These are phyloP conservation scores for Hybos culiciformis DNA, from an alignment of 2,888 invertebrate genomes.

Conservation along the genomic window DNA sequence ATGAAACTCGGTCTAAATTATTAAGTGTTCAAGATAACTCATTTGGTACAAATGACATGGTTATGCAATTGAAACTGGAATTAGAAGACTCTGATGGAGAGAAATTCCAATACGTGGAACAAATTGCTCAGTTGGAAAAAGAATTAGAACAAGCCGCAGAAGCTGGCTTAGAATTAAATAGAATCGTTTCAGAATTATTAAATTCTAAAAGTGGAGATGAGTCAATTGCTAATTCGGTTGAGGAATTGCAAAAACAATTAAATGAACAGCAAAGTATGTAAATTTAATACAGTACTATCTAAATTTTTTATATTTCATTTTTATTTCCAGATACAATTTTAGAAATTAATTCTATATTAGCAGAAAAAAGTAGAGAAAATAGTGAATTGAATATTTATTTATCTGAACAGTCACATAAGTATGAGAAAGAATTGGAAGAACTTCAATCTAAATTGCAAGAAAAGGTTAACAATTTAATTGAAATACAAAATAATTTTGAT, in stretches of 20 bases:
- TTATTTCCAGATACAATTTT: constrained; percentile 35
- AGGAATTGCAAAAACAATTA: constrained; percentile 49
- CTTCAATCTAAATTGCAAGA: constrained; percentile 43
- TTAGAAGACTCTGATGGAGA: constrained; percentile 40
- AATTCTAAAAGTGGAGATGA: constrained; percentile 53
- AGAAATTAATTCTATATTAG: constrained; percentile 39
- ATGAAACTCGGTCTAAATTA: constrained; percentile 43
- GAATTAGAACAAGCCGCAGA: constrained; percentile 70
- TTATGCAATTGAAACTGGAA: constrained; percentile 50
- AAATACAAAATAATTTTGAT: constrained; percentile 26
- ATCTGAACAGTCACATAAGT: constrained; percentile 36
- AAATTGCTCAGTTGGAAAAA: constrained; percentile 53
- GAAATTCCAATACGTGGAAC: constrained; percentile 46
- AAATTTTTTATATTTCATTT: background rate
- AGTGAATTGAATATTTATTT: constrained; percentile 37
- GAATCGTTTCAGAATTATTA: constrained; percentile 50
- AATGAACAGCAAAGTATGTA: constrained; percentile 45
- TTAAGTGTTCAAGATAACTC: constrained; percentile 55
- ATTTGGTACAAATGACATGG: constrained; percentile 58
- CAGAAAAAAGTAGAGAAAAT: constrained; percentile 41
- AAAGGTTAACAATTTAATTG: constrained; percentile 35
- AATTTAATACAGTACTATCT: background rate
- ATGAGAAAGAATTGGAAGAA: constrained; percentile 42
- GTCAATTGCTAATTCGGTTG: constrained; percentile 48
- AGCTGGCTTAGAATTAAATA: constrained; percentile 60